These are phyloP conservation scores for Drosophila formosana DNA, from an alignment of 2,888 invertebrate species.

Conservation along the genomic window DNA sequence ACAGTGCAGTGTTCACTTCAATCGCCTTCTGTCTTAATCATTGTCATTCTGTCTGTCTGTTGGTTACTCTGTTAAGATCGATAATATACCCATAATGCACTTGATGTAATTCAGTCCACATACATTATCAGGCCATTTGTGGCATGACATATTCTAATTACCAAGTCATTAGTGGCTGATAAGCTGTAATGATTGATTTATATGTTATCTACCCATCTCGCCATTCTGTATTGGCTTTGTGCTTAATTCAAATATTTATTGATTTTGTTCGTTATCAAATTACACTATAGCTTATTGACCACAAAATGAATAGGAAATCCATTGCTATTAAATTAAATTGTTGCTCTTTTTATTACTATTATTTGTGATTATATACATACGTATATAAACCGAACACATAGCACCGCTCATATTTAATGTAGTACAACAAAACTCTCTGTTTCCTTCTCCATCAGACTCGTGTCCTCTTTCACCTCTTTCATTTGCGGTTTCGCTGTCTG, in stretches of 20 bases:
- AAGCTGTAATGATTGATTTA: slow-evolving; percentile 25
- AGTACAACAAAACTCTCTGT: neutral
- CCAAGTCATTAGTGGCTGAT: slow-evolving; percentile 29
- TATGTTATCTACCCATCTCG: neutral
- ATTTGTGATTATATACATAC: too few relatives aligned
- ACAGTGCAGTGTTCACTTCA: too few relatives aligned
- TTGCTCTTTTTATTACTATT: too few relatives aligned
- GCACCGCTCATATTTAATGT: too few relatives aligned
- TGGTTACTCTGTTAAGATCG: neutral
- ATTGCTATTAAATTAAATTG: too few relatives aligned
- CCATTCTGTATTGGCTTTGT: neutral
- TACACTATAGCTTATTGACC: too few relatives aligned
- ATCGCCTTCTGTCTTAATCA: neutral
- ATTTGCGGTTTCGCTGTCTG: slow-evolving; percentile 20
- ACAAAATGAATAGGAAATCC: too few relatives aligned
- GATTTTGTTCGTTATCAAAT: too few relatives aligned
- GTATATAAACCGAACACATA: too few relatives aligned
- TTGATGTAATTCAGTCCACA: slow-evolving; percentile 17
- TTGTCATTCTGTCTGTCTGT: slow-evolving; percentile 1
- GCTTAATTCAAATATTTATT: too few relatives aligned
- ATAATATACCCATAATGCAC: slow-evolving; percentile 13
- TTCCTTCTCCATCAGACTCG: neutral
- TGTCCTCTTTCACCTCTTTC: neutral
- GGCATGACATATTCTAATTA: slow-evolving; percentile 38
- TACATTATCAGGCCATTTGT: slow-evolving; percentile 40